Conservation (phyloP, 2,797 vertebrate genomes). For the Ptychadena robeensis region DNA sequence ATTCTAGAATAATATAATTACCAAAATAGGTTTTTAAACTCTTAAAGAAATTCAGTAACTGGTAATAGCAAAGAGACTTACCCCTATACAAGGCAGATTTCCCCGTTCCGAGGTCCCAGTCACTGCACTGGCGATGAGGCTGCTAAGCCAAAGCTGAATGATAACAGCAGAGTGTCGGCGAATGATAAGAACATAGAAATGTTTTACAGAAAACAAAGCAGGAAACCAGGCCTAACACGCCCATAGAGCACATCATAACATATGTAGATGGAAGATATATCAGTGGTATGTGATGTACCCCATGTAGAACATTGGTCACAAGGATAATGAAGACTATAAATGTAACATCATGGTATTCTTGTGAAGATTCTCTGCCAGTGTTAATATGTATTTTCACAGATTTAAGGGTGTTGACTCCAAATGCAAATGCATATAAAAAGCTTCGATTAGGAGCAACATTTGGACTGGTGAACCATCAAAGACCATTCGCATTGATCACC, state of each 20-base stretch:
- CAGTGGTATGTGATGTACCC: background rate
- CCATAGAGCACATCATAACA: background rate
- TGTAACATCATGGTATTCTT: too few species aligned
- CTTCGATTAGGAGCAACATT: too few species aligned
- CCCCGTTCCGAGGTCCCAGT: background rate
- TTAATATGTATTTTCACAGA: too few species aligned
- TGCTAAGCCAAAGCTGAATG: slow-evolving; percentile 20
- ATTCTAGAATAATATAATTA: background rate
- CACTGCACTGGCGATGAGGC: slow-evolving; percentile 15
- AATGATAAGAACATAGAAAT: slow-evolving; percentile 38
- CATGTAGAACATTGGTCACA: background rate
- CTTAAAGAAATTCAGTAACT: background rate
- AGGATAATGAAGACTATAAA: too few species aligned
- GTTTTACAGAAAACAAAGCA: slow-evolving; percentile 3
- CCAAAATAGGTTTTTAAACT: background rate
- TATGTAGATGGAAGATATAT: background rate
- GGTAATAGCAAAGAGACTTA: slow-evolving; percentile 22
- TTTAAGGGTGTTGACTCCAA: too few species aligned
- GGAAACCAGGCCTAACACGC: slow-evolving; percentile 27
- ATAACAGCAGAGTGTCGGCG: slow-evolving; percentile 42
- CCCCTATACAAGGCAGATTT: slow-evolving; percentile 13
- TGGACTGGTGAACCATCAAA: too few species aligned
- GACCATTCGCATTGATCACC: too few species aligned
- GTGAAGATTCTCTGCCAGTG: too few species aligned
- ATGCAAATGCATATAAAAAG: too few species aligned